Evolutionary conservation across 2,797 vertebrate species (phyloP), one percentile per base, ranked within the genome.

Genomic region (Coregonus sp.): DNA sequence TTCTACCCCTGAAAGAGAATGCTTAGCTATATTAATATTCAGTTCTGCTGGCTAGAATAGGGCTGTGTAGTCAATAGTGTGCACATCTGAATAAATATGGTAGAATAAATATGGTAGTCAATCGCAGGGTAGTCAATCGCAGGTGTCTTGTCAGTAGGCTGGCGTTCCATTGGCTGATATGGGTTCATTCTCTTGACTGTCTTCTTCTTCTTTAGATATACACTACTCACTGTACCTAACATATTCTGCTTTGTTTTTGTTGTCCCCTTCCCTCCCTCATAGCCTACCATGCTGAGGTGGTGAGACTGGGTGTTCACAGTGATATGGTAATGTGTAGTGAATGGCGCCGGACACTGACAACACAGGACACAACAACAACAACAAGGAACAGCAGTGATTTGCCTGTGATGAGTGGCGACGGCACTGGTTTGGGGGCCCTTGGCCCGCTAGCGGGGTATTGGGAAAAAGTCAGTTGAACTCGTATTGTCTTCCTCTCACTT

Each of bases 391-490:
- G 91, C 95, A 93, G 94, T 93, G 92, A 94, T 94, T 95, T 96
- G 92, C 95, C 95, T 63, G 59, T 63, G 93, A 92, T 98, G 97
- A 93, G 95, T 95, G 95, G 95, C 94, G 96, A 95, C 95, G 95
- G 94, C 92, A 94, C 94, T 96, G 95, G 93, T 97, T 94, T 96
- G 96, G 96, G 95, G 96, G 93, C 94, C 93, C 92, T 95, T 92
- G 92, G 96, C 96, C 95, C 95, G 78, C 91, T 96, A 95, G 96
- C 90, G 95, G 97, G 97, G 96, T 98, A 95, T 97, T 97, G 98
- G 97, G 97, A 96, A 97, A 98, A 99, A 98, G 98, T 99, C 96
- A 99, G 98, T 99, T 95, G 90, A 95, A 92, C 95, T 95, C 89
- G 9, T 12, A 63, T 82, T 87, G 91, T 85, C 91, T 95, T 96